Conservation (phyloP, 2,113 vertebrate genomes). For the Poicephalus gulielmi region DNA sequence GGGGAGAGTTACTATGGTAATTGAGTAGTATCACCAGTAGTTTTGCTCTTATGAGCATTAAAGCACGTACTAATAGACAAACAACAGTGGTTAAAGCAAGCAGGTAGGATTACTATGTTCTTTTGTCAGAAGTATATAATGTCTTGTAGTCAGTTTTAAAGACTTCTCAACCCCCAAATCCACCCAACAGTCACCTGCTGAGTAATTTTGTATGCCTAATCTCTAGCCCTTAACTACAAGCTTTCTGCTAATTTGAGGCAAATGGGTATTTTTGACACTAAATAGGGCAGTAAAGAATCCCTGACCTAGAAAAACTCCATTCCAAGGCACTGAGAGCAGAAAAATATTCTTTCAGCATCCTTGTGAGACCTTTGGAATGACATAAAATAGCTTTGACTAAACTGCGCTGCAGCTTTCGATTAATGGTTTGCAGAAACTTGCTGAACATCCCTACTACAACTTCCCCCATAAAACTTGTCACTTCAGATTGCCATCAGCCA, state of each 20-base stretch:
- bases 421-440: slow-evolving; percentile 74
- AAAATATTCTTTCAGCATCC: slow-evolving; percentile 80
- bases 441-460: slow-evolving; percentile 81
- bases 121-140: slow-evolving; percentile 97
- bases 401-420: slow-evolving; percentile 63
- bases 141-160: slow-evolving; percentile 97
- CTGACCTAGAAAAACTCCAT: slow-evolving; percentile 79
- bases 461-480: slow-evolving; percentile 94
- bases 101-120: slow-evolving; percentile 96
- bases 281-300: slow-evolving; percentile 80
- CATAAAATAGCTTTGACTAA: slow-evolving; percentile 70
- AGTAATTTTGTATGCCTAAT: slow-evolving; percentile 88
- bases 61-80: slow-evolving; percentile 90
- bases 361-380: slow-evolving; percentile 74
- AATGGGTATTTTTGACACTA: slow-evolving; percentile 83
- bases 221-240: slow-evolving; percentile 82
- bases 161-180: slow-evolving; percentile 89
- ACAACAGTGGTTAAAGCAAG: slow-evolving; percentile 93
- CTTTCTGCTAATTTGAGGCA: slow-evolving; percentile 84
- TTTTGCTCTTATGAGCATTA: slow-evolving; percentile 89
- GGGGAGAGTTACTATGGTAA: slow-evolving; percentile 98
- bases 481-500: slow-evolving; percentile 96
- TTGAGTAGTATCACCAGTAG: slow-evolving; percentile 92
- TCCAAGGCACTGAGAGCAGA: slow-evolving; percentile 73
- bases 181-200: slow-evolving; percentile 83